Evolutionary conservation across 1,140 invertebrate genomes (phyloP), one percentile per base, ranked within the genome.

Genomic region (Catajapyx aquilonaris): DNA sequence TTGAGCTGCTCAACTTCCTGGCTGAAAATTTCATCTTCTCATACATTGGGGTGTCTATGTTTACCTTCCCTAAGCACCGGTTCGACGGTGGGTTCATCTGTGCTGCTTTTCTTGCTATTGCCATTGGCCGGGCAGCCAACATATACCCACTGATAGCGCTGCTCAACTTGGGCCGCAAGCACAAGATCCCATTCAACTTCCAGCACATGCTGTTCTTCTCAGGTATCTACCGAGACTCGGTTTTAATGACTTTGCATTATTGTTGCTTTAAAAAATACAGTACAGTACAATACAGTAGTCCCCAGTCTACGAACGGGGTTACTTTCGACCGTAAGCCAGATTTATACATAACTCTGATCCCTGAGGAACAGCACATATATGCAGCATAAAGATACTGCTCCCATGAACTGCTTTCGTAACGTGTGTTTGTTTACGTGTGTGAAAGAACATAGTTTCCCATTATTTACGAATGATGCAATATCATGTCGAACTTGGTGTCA

Each of bases 191-290:
- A 1, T 57, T 71, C 40, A 91, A 90, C 57, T 91, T 94, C 57
- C 91, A 96, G 55, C 91, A 97, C 55, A 93, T 97, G 83, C 67
- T 98, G n/a, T 91, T 96, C 57, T 95, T 94, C 61, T 81, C 90
- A 43, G 91, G 86, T 83, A 57, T 62, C 60, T 60, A 43, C 23
- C n/a, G n/a, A n/a, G n/a, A n/a, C n/a, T n/a, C n/a, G 20, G 39
- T 47, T 1, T 20, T 34, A 9, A 2, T 11, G 33, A 10, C 33
- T 32, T n/a, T 37, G 9, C 35, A 35, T 11, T 10, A 19, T 13
- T 35, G 10, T 11, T 37, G 9, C 20, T 13, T 11, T 11, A 10
- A 11, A 38, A 3, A 28, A 10, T 18, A 39, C 2, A 13, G 18
- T 36, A 11, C 9, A 42, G 33, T 5, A 10, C 19, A 11, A 15